Evolutionary conservation across 2,113 vertebrate species (phyloP).

Genomic region (Machaerirhynchus nigripectus): DNA sequence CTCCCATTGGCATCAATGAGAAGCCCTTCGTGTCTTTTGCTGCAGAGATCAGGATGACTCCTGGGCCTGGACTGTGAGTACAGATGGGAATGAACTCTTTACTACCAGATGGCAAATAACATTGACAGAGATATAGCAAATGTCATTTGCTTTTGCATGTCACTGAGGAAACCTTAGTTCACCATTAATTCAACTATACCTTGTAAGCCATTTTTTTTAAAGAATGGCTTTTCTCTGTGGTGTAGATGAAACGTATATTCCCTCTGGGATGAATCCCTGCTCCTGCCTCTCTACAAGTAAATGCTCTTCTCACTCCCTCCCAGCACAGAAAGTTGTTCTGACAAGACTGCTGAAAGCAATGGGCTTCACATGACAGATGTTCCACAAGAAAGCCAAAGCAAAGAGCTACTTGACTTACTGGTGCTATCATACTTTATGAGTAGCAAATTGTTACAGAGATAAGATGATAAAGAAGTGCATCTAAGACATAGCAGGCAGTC

Average conservation of each 20-base stretch:
- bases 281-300: not conserved
- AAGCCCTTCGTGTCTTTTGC: not conserved
- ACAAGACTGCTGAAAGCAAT: not conserved
- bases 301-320: not conserved
- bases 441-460: not conserved
- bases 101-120: not conserved
- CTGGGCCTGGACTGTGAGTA: not conserved
- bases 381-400: not conserved
- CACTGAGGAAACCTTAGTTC: not conserved
- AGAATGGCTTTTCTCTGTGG: not conserved
- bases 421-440: not conserved
- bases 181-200: not conserved
- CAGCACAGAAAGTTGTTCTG: not conserved
- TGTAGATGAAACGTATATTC: not conserved
- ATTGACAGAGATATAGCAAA: not conserved
- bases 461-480: not conserved
- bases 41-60: not conserved
- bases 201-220: not conserved
- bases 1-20: not conserved
- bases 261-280: not conserved
- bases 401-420: not conserved
- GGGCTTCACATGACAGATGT: not conserved
- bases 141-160: not conserved
- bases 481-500: not conserved
- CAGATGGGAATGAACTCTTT: not conserved